A percentile compares a stretch with the other conserved stretches of the same genome.
Conservation (phyloP, 2,113 vertebrate species). For the Mobula birostris region DNA sequence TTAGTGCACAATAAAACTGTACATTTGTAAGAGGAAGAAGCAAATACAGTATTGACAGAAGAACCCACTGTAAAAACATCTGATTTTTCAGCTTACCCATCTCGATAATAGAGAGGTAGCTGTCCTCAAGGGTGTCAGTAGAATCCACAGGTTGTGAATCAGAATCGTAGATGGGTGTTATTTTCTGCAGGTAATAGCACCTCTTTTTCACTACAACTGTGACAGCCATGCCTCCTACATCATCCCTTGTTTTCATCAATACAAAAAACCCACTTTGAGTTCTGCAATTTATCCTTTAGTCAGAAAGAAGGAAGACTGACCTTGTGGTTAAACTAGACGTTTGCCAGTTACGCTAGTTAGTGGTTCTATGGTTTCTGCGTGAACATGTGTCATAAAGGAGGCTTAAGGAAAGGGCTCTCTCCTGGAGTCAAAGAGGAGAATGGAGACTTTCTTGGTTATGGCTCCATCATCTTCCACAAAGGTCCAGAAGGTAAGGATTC, state of each 20-base stretch:
- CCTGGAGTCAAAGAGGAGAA: not conserved
- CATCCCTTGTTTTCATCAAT: not conserved
- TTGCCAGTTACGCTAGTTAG: not conserved
- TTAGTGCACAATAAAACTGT: not conserved
- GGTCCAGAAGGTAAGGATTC: not conserved
- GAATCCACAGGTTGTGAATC: not conserved
- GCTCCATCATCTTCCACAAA: not conserved
- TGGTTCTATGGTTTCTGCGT: not conserved
- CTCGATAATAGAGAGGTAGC: not conserved
- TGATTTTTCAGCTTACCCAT: not conserved
- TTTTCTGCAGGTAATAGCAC: not conserved
- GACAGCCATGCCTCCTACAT: not conserved
- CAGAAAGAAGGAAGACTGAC: not conserved
- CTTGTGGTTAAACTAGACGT: not conserved
- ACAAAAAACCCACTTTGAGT: not conserved
- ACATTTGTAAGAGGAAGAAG: not conserved
- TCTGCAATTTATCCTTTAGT: not conserved
- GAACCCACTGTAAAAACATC: not conserved
- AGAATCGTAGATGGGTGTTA: not conserved
- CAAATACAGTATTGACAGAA: not conserved
- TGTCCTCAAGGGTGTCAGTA: not conserved
- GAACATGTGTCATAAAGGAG: not conserved
- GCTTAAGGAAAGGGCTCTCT: not conserved
- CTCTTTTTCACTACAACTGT: not conserved
- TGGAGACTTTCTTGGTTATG: not conserved